A percentile compares a stretch with the other conserved stretches of the same genome.
phyloP scores from a whole-genome alignment of 2,113 vertebrate genomes.

The Melozone crissalis region DNA sequence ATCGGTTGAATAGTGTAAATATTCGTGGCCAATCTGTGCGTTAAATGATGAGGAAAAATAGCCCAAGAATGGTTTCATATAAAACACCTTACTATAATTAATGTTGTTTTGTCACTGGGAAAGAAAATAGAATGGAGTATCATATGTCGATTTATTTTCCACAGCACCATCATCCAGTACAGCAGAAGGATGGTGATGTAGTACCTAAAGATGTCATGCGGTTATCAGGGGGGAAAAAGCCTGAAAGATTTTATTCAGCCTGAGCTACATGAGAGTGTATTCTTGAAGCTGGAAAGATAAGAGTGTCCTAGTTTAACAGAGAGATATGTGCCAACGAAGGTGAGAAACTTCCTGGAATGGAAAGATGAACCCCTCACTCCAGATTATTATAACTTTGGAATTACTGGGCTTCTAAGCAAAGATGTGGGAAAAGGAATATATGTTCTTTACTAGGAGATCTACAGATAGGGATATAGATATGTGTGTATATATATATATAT shows the following conservation, averaged over 20 bases:
- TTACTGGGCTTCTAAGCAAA: too few relatives aligned
- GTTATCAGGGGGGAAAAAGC: background rate
- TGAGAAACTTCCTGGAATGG: too few relatives aligned
- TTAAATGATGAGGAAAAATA: background rate
- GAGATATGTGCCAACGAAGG: too few relatives aligned
- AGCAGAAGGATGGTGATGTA: background rate
- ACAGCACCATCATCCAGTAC: background rate
- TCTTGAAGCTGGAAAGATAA: too few relatives aligned
- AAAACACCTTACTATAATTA: background rate
- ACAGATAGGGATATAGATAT: too few relatives aligned
- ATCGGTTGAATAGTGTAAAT: background rate
- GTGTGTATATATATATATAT: too few relatives aligned
- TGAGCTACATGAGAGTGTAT: too few relatives aligned
- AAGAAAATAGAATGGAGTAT: background rate
- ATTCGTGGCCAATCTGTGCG: rapidly evolving
- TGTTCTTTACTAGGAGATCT: too few relatives aligned
- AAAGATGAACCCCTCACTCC: too few relatives aligned
- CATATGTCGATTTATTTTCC: rapidly evolving
- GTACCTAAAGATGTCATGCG: background rate
- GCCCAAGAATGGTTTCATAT: background rate
- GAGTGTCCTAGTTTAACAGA: too few relatives aligned
- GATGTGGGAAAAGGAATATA: too few relatives aligned
- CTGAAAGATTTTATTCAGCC: background rate
- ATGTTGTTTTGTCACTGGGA: background rate
- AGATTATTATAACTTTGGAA: too few relatives aligned